Base-by-base conservation (phyloP, 1,140 invertebrate species). In the Euglossa dilemma region DNA sequence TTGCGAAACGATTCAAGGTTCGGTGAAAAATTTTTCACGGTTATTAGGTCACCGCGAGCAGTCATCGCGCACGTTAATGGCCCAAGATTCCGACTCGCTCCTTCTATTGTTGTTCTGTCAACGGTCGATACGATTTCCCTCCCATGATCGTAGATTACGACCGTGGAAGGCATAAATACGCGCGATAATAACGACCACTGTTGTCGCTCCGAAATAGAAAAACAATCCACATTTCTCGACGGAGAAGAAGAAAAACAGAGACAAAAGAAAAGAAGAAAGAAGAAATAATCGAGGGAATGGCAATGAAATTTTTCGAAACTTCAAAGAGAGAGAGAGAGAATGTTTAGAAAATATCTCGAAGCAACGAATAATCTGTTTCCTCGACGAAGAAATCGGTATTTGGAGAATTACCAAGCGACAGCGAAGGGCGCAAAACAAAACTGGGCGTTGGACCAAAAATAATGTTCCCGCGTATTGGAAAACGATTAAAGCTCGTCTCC, bases 381-480 rank as follows among this genome's bases (percentile, higher is more conserved):
- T 9, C 4, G 61, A 11, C 4, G 61, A 11, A 63, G 9, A 36
- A 36, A 52, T 70, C 67, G 7, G 4, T n/a, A 36, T 28, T 67
- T 76, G 80, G 80, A 76, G 25, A 43, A 43, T 5, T 20, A 66
- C 79, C 71, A 81, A 75, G 64, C 20, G n/a, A 1, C 9, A n/a
- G 14, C 54, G 72, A 57, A 47, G 50, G 43, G 52, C 47, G 81
- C 25, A 25, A 78, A 61, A 83, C 74, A 83, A 56, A 78, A 83
- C 75, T 83, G 81, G 81, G 81, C 81, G 81, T 83, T 83, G 81
- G 43, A 78, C 81, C 74, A 78, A 69, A 78, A 57, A n/a, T 25
- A 56, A 61, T 43, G 18, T 70, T 64, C 43, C 61, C 57, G 45
- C 52, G 50, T 67, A 76, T 64, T 20, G 36, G 28, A 36, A 52